Conservation (phyloP, 2,888 invertebrate species). For the Agrilus mali region DNA sequence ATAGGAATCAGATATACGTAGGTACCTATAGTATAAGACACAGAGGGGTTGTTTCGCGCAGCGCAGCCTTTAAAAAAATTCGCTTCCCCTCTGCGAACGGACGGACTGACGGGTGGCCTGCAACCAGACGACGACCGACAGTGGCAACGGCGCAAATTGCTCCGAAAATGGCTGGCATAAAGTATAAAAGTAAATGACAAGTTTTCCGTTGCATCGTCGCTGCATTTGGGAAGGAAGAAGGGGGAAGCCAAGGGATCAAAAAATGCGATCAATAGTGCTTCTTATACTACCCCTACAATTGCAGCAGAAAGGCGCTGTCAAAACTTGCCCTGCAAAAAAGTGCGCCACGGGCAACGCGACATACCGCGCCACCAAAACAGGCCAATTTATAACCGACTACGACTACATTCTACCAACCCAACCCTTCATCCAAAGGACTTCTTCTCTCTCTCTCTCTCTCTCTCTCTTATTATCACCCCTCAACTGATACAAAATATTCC, state of each 20-base stretch:
- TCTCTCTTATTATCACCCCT: too few relatives aligned
- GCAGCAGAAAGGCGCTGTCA: slow-evolving; percentile 36
- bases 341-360: slow-evolving; percentile 8
- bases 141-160: not conserved
- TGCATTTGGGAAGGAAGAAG: slow-evolving; percentile 19
- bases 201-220: slow-evolving; percentile 18
- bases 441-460: too few relatives aligned
- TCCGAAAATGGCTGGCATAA: too few relatives aligned
- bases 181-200: too few relatives aligned
- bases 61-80: slow-evolving; percentile 1
- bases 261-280: slow-evolving; percentile 38
- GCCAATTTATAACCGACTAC: too few relatives aligned
- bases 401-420: too few relatives aligned
- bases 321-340: slow-evolving; percentile 27
- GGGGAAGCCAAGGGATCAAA: slow-evolving; percentile 34
- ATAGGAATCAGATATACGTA: not conserved
- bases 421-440: too few relatives aligned
- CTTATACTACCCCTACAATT: slow-evolving; percentile 35
- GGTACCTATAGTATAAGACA: not conserved
- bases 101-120: not conserved
- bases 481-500: too few relatives aligned
- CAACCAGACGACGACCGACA: not conserved
- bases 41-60: not conserved
- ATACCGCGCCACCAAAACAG: not conserved
- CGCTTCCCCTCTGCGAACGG: slow-evolving; percentile 4